These are phyloP conservation scores for Bubo blakistoni DNA, from an alignment of 2,113 vertebrate species.

Conservation along the genomic window DNA sequence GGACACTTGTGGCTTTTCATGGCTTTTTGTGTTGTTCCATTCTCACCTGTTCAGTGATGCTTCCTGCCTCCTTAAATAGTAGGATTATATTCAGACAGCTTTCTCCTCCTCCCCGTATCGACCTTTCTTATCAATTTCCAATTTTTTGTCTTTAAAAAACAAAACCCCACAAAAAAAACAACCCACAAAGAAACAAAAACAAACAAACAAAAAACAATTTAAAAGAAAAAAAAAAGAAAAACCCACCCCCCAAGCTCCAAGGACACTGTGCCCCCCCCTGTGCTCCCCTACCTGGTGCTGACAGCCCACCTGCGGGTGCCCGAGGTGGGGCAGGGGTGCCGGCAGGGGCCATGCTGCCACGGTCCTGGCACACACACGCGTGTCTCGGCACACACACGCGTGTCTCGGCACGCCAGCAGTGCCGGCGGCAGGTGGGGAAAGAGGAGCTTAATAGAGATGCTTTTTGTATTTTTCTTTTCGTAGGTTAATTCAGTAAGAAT, in stretches of 20 bases:
- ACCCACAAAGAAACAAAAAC: not conserved
- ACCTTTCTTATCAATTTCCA: not conserved
- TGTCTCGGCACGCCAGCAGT: rapidly evolving
- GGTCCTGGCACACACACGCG: too few relatives aligned
- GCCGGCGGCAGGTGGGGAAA: not conserved
- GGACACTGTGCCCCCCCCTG: rapidly evolving
- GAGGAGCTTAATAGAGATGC: not conserved
- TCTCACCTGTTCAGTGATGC: not conserved
- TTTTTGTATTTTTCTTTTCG: slow-evolving; percentile 53
- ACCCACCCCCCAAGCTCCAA: not conserved
- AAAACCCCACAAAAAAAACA: too few relatives aligned
- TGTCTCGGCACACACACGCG: rapidly evolving
- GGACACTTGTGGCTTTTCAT: rapidly evolving
- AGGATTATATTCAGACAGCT: not conserved
- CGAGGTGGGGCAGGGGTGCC: not conserved
- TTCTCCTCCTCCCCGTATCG: not conserved
- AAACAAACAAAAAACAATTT: not conserved
- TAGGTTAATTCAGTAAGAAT: slow-evolving; percentile 70
- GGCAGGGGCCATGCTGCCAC: rapidly evolving
- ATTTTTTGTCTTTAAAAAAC: not conserved
- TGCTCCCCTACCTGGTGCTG: not conserved
- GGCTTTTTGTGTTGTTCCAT: not conserved
- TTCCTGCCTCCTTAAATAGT: not conserved
- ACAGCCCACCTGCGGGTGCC: not conserved
- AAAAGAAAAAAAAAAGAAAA: not conserved